Evolutionary conservation across 53 echinoderm and acorn worm genomes (phyloP).

Genomic region (Antedon mediterranea): DNA sequence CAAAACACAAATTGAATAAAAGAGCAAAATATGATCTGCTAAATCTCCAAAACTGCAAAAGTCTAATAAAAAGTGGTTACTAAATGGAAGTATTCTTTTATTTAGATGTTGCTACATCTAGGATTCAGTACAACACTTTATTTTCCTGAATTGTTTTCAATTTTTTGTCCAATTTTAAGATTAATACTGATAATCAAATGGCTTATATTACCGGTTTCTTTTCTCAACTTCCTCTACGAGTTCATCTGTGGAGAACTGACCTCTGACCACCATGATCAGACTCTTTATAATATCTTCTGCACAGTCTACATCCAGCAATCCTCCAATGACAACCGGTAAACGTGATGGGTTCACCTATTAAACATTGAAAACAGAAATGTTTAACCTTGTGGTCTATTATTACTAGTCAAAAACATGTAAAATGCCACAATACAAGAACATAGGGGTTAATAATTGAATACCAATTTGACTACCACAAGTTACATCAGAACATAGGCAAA

Average conservation of each 20-base stretch:
- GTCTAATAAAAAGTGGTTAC: neutral
- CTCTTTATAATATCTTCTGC: slow-evolving; percentile 98
- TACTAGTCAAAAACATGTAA: no score
- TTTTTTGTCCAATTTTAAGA: no score
- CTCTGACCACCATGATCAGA: slow-evolving; percentile 97
- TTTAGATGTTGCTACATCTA: no score
- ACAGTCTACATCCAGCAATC: slow-evolving; percentile 93
- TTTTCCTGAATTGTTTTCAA: no score
- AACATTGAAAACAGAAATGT: neutral
- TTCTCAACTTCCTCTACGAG: slow-evolving; percentile 98
- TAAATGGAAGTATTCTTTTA: no score
- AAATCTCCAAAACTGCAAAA: neutral
- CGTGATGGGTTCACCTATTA: slow-evolving; percentile 93
- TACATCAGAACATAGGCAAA: no score
- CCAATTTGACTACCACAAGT: no score
- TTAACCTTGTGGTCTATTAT: no score
- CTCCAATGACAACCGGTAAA: slow-evolving; percentile 92
- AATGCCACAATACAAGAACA: no score
- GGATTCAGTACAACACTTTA: no score
- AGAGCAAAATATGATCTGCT: neutral
- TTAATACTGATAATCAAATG: neutral
- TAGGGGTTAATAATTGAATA: no score
- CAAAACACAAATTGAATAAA: neutral
- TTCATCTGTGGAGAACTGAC: slow-evolving; percentile 99
- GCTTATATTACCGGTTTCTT: slow-evolving; percentile 72